Evolutionary conservation across 2,113 vertebrate genomes (phyloP).

Genomic region (Oryzias curvinotus): DNA sequence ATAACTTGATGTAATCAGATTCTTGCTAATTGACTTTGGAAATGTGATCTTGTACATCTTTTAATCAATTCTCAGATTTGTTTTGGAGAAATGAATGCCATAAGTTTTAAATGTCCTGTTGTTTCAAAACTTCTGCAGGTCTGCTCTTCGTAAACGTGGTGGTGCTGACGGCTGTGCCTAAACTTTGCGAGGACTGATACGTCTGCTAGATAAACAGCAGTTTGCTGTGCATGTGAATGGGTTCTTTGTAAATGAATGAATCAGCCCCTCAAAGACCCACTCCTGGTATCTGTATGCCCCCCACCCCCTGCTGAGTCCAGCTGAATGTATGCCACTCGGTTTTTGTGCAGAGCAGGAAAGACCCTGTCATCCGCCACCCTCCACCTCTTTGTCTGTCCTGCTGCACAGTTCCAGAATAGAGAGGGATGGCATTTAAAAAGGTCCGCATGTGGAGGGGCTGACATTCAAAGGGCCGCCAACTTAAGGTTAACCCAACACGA

Average conservation of each 20-base stretch:
- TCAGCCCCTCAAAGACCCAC: constrained; percentile 52
- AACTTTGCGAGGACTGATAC: too few relatives aligned
- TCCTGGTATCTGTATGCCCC: constrained; percentile 52
- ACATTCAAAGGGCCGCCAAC: constrained; percentile 74
- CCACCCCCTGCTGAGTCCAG: constrained; percentile 56
- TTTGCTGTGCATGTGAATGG: too few relatives aligned
- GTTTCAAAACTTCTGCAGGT: too few relatives aligned
- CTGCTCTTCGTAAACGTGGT: too few relatives aligned
- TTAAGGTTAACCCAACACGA: constrained; percentile 73
- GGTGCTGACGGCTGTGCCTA: too few relatives aligned
- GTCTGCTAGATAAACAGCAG: too few relatives aligned
- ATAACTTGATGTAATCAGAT: too few relatives aligned
- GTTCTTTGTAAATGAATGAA: constrained; percentile 32
- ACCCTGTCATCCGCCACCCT: constrained; percentile 32
- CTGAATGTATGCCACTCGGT: constrained; percentile 65
- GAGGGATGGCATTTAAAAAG: constrained; percentile 77
- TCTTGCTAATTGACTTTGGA: too few relatives aligned
- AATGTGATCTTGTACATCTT: too few relatives aligned
- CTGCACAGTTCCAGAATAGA: constrained; percentile 66
- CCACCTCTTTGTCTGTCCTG: constrained; percentile 58
- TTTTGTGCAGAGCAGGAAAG: constrained; percentile 36
- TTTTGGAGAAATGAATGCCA: too few relatives aligned
- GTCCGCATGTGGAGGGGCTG: constrained; percentile 69
- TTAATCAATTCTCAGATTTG: too few relatives aligned
- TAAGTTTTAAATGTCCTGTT: too few relatives aligned